Conservation (phyloP, 2,113 vertebrate genomes). For the Melozone crissalis region DNA sequence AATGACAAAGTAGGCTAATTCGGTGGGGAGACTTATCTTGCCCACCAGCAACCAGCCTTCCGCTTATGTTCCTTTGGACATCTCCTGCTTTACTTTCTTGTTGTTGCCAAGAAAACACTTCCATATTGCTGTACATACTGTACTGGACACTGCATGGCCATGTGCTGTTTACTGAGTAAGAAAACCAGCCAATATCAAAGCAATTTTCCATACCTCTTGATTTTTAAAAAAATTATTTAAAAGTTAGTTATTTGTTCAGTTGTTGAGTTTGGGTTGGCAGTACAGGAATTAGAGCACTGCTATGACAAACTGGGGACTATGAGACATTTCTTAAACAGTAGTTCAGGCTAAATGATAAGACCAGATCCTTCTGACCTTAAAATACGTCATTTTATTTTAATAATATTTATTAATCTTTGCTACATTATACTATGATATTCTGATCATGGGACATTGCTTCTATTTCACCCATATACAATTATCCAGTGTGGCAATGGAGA, state of each 20-base stretch:
- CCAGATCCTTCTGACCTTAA: neutral
- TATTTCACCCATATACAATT: neutral
- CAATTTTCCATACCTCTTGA: neutral
- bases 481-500: neutral
- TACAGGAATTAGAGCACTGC: neutral
- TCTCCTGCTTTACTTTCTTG: conserved; percentile 60
- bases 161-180: conserved; percentile 40
- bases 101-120: conserved; percentile 61
- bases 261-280: neutral
- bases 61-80: conserved; percentile 64
- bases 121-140: conserved; percentile 22
- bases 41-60: conserved; percentile 55
- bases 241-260: neutral
- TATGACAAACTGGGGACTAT: neutral
- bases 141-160: conserved; percentile 41
- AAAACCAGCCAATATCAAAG: neutral
- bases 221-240: neutral
- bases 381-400: neutral
- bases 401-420: neutral
- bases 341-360: neutral
- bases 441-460: neutral
- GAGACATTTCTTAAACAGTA: neutral
- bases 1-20: conserved; percentile 68
- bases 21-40: conserved; percentile 53
- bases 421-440: neutral